Percentiles rank a stretch among this genome's conserved stretches.
Evolutionary conservation across 2,888 invertebrate genomes (phyloP).

Genomic region (Drosophila buzzatii): DNA sequence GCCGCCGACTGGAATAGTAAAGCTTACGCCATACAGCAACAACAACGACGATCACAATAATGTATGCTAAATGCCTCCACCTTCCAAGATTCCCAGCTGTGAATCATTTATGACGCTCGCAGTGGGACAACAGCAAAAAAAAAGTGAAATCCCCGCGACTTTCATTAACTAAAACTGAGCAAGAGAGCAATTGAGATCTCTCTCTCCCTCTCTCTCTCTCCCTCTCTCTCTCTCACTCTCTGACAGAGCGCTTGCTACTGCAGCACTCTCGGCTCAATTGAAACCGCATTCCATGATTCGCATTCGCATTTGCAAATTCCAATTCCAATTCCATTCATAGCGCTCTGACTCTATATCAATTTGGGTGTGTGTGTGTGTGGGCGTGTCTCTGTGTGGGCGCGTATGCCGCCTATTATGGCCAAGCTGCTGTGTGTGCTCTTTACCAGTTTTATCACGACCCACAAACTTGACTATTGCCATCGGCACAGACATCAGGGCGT

Average conservation of each 20-base stretch:
- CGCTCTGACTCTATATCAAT: slow-evolving; percentile 9
- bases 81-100: slow-evolving; percentile 45
- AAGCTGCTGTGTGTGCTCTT: slow-evolving; percentile 12
- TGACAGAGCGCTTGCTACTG: background rate
- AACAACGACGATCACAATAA: background rate
- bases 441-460: slow-evolving; percentile 4
- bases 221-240: too few species aligned
- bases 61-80: slow-evolving; percentile 17
- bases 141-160: slow-evolving; percentile 47
- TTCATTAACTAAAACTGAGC: slow-evolving; percentile 51
- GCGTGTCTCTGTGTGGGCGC: slow-evolving; percentile 25
- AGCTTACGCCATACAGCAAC: slow-evolving; percentile 3
- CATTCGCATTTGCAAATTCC: slow-evolving; percentile 43
- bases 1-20: slow-evolving; percentile 16
- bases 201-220: too few species aligned
- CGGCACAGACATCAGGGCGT: slow-evolving; percentile 59
- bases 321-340: slow-evolving; percentile 57
- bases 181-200: too few species aligned
- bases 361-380: background rate
- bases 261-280: background rate
- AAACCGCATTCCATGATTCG: slow-evolving; percentile 33
- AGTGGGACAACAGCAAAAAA: slow-evolving; percentile 20
- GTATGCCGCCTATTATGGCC: slow-evolving; percentile 45
- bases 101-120: slow-evolving; percentile 34
- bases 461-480: background rate